Evolutionary conservation across 2,888 invertebrate genomes (phyloP), one percentile per base, ranked within the genome.

Genomic region (Drosophila atripex): DNA sequence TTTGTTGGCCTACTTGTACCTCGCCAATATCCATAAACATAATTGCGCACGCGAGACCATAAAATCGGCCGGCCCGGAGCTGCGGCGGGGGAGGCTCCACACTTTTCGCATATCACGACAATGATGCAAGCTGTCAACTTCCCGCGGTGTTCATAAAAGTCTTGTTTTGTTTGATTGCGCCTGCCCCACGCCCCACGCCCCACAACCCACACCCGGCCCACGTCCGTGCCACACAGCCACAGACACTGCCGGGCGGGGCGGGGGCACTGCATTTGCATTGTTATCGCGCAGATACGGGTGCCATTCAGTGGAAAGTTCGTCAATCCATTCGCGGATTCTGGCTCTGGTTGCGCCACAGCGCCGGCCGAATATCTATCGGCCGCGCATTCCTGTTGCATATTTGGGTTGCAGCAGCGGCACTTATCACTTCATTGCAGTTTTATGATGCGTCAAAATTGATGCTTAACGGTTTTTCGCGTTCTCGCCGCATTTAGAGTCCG

Each of bases 41-140:
- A 85, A 88, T 85, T 85, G 86, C 70, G 70, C 85, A 85, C 78
- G 86, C 86, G 78, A 86, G 78, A 86, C 80, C 72, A 86, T 85
- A 83, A 85, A 88, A 88, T 77, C 73, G 84, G 75, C 70, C 68
- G 76, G 45, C 66, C 66, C 65, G 69, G 43, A 21, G 50, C 35
- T 46, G 16, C 21, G 16, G 38, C 12, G 41, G 50, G 75, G 35
- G n/a, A 47, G 16, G 41, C 47, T 71, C 65, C 66, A 72, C 79
- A 79, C 76, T 80, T 78, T 82, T 79, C 75, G 75, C 84, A 78
- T 76, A 85, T 86, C 77, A 86, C 71, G 85, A 75, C 78, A 78
- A 78, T 88, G 86, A 88, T 77, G 83, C 89, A 89, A 88, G 88
- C 89, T 88, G 89, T 89, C 88, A 88, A 84, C 88, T 89, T 89